Evolutionary conservation across 2,113 vertebrate genomes (phyloP).

Genomic region (Thalassarche chlororhynchos): DNA sequence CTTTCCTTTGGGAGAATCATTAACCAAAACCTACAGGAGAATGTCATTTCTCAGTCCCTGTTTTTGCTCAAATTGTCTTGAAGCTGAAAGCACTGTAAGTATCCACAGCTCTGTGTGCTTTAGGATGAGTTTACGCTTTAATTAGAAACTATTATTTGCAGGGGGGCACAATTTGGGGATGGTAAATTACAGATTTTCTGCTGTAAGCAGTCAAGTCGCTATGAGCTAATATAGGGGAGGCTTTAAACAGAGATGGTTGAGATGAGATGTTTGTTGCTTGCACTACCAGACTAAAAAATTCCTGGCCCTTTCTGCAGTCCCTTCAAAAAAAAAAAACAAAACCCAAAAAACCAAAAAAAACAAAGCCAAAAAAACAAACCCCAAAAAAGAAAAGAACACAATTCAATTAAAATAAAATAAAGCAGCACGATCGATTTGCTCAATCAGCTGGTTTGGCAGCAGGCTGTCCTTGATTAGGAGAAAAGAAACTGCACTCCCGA

Average conservation of each 20-base stretch:
- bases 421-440: fast-evolving
- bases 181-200: neutral
- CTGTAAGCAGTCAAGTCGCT: neutral
- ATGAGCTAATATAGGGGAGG: neutral
- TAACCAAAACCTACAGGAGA: neutral
- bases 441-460: neutral
- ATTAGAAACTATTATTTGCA: neutral
- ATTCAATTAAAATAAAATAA: neutral
- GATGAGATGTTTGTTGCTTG: neutral
- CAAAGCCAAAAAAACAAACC: neutral
- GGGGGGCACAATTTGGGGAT: neutral
- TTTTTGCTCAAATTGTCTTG: neutral
- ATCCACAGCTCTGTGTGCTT: neutral
- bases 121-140: neutral
- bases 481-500: neutral
- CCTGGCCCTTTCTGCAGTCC: neutral
- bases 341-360: neutral
- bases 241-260: neutral
- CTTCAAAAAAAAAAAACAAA: too few species aligned
- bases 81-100: neutral
- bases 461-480: neutral
- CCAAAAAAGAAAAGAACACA: too few species aligned
- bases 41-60: fast-evolving
- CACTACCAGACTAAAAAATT: neutral
- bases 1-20: neutral